Base-by-base conservation (phyloP, 2,797 vertebrate genomes). In the Gobio occitaniae region DNA sequence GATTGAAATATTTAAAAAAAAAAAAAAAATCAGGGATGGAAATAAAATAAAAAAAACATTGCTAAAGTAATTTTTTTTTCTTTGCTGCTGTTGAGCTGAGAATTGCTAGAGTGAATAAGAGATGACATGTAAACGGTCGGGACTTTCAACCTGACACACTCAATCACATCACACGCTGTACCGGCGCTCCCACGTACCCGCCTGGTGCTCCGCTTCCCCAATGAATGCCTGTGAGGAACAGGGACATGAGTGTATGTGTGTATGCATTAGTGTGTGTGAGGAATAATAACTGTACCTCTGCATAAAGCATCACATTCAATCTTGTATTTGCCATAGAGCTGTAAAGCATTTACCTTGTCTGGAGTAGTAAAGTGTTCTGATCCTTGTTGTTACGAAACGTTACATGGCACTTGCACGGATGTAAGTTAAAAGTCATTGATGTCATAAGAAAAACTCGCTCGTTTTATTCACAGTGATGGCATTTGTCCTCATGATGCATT, bases 51-150 rank as follows among this genome's bases (percentile, higher is more conserved):
- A 94, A 95, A 95, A 94, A 95, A 95, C 92, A 91, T 94, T 95
- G 92, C 61, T 92, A 93, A 95, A 94, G 92, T 93, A 94, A 96
- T 91, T 92, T 91, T 87, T 86, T 77, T 74, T 84, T 93, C 10
- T 1, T 8, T 44, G 36, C 36, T 68, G 47, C n/a, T 68, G 82
- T 90, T 85, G 87, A 91, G 92, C 92, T 91, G 92, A 93, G 96
- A 95, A 94, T 91, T 86, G 84, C 93, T 93, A 91, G 90, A 95
- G 92, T 94, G 95, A 96, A 96, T 95, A 93, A 93, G 93, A 93
- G 89, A 96, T 92, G 92, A 96, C 92, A 92, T 92, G 92, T 96
- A 96, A 96, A 96, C 90, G 93, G 94, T 95, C 92, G 90, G 94
- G 93, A 92, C 92, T 93, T 93, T 95, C 93, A 90, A 89, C 89